phyloP scores from a whole-genome alignment of 2,888 invertebrate species.

The Hartigia nigra region DNA sequence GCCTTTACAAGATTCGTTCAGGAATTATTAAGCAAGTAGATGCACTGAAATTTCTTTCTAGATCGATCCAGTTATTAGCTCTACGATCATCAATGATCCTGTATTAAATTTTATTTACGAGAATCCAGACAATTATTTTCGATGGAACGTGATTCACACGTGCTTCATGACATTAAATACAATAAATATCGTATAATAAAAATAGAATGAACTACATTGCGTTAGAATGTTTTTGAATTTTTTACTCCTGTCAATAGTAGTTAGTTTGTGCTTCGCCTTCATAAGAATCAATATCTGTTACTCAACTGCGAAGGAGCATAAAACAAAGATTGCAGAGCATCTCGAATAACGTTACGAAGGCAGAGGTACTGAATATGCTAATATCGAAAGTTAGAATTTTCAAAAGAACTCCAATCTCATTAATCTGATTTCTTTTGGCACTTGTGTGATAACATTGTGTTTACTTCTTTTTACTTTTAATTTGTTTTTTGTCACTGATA shows the following conservation, averaged over 20 bases:
- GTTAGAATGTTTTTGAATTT: background rate
- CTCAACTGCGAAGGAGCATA: background rate
- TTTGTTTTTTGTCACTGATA: background rate
- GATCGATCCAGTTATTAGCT: too few relatives aligned
- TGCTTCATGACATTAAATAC: background rate
- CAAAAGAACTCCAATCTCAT: background rate
- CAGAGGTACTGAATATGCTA: background rate
- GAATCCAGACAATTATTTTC: background rate
- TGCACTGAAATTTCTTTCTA: too few relatives aligned
- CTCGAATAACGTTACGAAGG: background rate
- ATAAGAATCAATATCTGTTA: background rate
- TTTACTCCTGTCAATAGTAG: background rate
- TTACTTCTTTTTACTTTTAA: background rate
- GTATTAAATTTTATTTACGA: background rate
- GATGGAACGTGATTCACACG: background rate
- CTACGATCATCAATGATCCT: background rate
- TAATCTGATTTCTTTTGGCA: background rate
- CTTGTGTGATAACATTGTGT: background rate
- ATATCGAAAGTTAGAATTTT: background rate
- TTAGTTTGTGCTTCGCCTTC: background rate
- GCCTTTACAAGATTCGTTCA: too few relatives aligned
- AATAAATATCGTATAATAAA: background rate
- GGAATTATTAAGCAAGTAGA: too few relatives aligned
- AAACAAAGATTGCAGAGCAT: background rate
- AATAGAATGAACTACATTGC: background rate